A percentile compares a stretch with the other conserved stretches of the same genome.
phyloP scores from a whole-genome alignment of 2,113 vertebrate genomes.

The Hystrix cristata region DNA sequence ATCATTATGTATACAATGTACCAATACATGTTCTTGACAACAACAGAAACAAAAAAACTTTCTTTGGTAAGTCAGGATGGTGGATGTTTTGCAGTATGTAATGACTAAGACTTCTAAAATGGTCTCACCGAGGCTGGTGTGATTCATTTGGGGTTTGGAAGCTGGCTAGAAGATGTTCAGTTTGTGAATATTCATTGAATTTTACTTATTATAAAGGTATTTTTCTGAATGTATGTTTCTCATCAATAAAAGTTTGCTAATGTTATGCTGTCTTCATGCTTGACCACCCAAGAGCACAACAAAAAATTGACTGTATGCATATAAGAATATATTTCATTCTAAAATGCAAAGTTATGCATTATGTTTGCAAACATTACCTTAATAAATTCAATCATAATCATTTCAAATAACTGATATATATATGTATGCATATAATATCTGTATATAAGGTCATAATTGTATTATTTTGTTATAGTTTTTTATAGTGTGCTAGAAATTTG shows the following conservation, averaged over 20 bases:
- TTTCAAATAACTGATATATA: not conserved
- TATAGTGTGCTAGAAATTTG: not conserved
- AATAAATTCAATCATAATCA: not conserved
- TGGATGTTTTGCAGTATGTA: not conserved
- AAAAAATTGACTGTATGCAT: not conserved
- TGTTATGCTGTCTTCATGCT: not conserved
- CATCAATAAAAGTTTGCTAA: not conserved
- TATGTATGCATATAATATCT: not conserved
- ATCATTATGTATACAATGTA: too few species aligned
- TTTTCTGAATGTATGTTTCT: not conserved
- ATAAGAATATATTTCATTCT: not conserved
- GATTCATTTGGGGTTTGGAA: not conserved
- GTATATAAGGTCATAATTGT: not conserved
- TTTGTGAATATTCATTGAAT: not conserved
- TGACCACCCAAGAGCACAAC: not conserved
- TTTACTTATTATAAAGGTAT: not conserved
- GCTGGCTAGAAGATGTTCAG: not conserved
- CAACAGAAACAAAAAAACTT: not conserved
- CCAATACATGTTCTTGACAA: too few species aligned
- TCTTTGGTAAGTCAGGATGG: not conserved
- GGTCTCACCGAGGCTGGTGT: accelerated
- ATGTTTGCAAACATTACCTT: not conserved
- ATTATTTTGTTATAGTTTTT: not conserved
- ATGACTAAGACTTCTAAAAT: not conserved
- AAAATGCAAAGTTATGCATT: not conserved